Percentiles rank a stretch among this genome's conserved stretches.
These are phyloP conservation scores for Zaprionus camerounensis DNA, from an alignment of 1,140 invertebrate species.

Conservation along the genomic window DNA sequence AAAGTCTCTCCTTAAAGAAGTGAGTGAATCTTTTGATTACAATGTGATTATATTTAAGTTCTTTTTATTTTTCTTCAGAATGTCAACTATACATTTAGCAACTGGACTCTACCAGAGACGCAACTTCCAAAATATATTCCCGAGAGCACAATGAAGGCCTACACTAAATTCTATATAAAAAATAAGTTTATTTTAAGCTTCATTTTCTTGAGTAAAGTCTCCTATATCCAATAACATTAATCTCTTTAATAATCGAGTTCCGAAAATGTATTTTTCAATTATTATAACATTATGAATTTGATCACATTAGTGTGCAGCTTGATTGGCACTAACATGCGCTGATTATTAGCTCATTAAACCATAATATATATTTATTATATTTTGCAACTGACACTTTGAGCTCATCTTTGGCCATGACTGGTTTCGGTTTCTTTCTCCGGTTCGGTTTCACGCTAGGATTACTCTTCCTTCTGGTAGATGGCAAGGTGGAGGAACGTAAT, in stretches of 20 bases:
- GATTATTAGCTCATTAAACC: slow-evolving; percentile 2
- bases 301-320: background rate
- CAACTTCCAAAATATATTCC: background rate
- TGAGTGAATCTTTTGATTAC: too few species aligned
- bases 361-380: background rate
- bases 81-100: background rate
- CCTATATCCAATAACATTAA: background rate
- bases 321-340: background rate
- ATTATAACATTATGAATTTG: background rate
- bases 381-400: background rate
- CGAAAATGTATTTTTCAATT: background rate
- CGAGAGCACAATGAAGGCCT: background rate
- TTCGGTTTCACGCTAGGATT: slow-evolving; percentile 3
- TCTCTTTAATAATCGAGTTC: background rate
- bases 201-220: background rate
- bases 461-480: background rate
- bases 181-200: background rate
- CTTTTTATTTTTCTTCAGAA: background rate
- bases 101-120: background rate
- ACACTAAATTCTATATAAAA: background rate
- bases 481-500: background rate
- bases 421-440: background rate
- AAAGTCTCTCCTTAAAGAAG: too few species aligned
- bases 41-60: background rate
- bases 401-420: slow-evolving; percentile 10